phyloP scores from a whole-genome alignment of 2,797 vertebrate species.

The Tachyglossus aculeatus region DNA sequence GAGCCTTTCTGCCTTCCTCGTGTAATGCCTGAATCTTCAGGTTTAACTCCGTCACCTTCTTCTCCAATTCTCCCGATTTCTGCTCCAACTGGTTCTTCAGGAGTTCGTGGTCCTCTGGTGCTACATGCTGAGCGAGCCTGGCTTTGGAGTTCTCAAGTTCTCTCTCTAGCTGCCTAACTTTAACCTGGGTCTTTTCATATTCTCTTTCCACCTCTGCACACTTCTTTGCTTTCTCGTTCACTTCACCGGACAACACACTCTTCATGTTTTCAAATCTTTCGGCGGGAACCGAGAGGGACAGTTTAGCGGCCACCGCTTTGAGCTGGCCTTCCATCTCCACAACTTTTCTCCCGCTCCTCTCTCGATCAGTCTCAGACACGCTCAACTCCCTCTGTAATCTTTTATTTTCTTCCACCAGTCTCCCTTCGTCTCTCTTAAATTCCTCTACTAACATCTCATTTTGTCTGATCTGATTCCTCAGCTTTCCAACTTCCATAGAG shows the following conservation, averaged over 20 bases:
- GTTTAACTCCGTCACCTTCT: constrained; percentile 79
- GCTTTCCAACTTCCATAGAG: constrained; percentile 88
- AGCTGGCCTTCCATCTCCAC: constrained; percentile 76
- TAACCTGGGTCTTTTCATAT: constrained; percentile 55
- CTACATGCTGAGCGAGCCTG: constrained; percentile 50
- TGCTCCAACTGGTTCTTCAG: constrained; percentile 79
- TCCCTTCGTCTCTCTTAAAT: constrained; percentile 85
- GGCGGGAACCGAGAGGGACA: constrained; percentile 71
- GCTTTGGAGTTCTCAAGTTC: constrained; percentile 75
- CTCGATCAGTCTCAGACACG: constrained; percentile 73
- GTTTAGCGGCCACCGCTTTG: constrained; percentile 73
- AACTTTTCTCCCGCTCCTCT: constrained; percentile 71
- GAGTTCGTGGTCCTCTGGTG: constrained; percentile 79
- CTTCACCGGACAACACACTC: constrained; percentile 81
- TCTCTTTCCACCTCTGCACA: constrained; percentile 82
- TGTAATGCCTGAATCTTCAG: constrained; percentile 83
- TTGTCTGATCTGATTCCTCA: constrained; percentile 91
- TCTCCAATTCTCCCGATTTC: constrained; percentile 77
- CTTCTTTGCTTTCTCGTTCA: constrained; percentile 86
- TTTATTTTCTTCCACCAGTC: constrained; percentile 82
- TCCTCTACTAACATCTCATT: constrained; percentile 89
- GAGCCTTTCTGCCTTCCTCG: constrained; percentile 79
- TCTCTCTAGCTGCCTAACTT: constrained; percentile 80
- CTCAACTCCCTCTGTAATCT: constrained; percentile 80
- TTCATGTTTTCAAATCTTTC: constrained; percentile 94